Conservation (phyloP, 2,888 invertebrate species). For the Tenthredo livida region DNA sequence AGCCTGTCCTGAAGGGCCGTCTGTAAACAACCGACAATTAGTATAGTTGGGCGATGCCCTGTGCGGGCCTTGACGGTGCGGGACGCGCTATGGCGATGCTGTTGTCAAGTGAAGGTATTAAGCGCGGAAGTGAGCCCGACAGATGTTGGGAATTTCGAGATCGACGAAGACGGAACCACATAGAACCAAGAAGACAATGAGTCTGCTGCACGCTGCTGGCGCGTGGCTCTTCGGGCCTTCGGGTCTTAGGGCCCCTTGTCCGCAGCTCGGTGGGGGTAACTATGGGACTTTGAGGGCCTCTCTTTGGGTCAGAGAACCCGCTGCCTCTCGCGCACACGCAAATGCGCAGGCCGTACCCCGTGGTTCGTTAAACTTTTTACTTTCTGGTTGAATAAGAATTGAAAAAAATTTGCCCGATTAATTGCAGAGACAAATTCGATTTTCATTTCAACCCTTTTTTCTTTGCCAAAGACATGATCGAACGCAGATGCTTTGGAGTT, state of each 20-base stretch:
- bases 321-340: conserved; percentile 5
- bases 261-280: conserved; percentile 44
- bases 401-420: neutral
- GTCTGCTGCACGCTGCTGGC: conserved; percentile 53
- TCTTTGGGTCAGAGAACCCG: conserved; percentile 52
- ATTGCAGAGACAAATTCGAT: neutral
- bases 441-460: neutral
- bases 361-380: neutral
- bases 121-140: conserved; percentile 70
- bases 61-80: conserved; percentile 7
- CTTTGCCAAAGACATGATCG: neutral
- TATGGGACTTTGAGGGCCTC: conserved; percentile 50
- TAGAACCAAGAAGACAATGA: conserved; percentile 44
- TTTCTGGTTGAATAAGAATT: neutral
- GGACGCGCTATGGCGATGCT: conserved; percentile 61
- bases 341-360: neutral
- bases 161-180: conserved; percentile 57
- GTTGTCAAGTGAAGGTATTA: conserved; percentile 73
- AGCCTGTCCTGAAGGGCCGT: conserved; percentile 11
- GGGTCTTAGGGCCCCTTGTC: conserved; percentile 27
- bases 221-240: conserved; percentile 38
- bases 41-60: conserved; percentile 35
- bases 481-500: neutral
- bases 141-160: conserved; percentile 73
- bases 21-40: conserved; percentile 36